Base-by-base conservation (phyloP, 2,113 vertebrate genomes). In the Urocolius indicus region DNA sequence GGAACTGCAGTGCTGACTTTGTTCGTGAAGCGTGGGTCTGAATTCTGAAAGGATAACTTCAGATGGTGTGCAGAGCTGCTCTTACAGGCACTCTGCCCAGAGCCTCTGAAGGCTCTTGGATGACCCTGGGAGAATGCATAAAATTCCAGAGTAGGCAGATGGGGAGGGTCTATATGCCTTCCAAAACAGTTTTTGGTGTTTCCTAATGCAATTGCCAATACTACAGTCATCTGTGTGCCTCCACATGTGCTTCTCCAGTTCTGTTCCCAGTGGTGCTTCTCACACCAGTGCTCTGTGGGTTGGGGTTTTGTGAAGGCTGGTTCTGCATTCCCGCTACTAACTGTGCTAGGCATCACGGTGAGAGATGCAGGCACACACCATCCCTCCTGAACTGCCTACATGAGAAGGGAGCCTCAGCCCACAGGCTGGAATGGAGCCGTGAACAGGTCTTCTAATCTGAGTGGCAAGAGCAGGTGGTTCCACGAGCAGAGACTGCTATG, bases 81-180 rank as follows among this genome's bases (percentile, higher is more conserved):
- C 63, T 41, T 13, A 46, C n/a, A 74, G 82, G 61, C 76, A 63
- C 26, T 36, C 71, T 82, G 86, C 90, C 68, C 54, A 41, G 76
- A 92, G 89, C 65, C 71, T 94, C 81, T 24, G 55, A 81, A 89
- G 65, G 58, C 74, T 84, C 84, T 84, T 84, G 74, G 72, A 65
- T 76, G 68, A 90, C 63, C 73, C 62, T 61, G 24, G 30, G 43
- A 90, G 66, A 84, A 67, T 22, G 38, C 68, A 76, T 43, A 63
- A 49, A 45, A 90, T 89, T 76, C 69, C 87, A 87, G 58, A 67
- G 36, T 11, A 80, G 68, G 73, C 45, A 27, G 57, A 68, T 68
- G 27, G 38, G 54, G 74, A 59, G 20, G 27, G 36, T 52, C 32
- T 59, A 22, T 29, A 49, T 0, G 3, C 23, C 41, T 90, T 90